Conservation (phyloP, 2,797 vertebrate genomes). For the Danionella dracula region DNA sequence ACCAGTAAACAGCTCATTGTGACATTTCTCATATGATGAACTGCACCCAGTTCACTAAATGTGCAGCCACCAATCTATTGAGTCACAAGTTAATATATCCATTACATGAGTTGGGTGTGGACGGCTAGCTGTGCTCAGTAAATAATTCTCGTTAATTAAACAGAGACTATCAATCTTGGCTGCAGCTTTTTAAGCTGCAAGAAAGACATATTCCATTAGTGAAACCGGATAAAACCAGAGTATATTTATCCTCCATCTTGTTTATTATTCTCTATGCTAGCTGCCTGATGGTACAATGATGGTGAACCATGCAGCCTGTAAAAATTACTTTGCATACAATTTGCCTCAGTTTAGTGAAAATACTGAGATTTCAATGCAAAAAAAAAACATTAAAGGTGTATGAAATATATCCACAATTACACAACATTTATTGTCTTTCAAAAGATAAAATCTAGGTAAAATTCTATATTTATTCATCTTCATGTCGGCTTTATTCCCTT, state of each 20-base stretch:
- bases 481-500: no score
- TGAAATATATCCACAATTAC: no score
- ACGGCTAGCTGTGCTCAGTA: conserved; percentile 64
- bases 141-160: conserved; percentile 76
- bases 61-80: conserved; percentile 62
- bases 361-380: no score
- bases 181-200: conserved; percentile 56
- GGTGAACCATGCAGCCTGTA: conserved; percentile 44
- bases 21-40: conserved; percentile 48
- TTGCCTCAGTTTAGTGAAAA: conserved; percentile 21
- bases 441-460: no score
- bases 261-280: conserved; percentile 61
- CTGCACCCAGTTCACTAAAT: conserved; percentile 62
- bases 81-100: conserved; percentile 71
- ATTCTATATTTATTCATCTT: no score
- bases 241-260: conserved; percentile 59
- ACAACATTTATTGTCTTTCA: no score
- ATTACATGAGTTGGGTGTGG: conserved; percentile 71
- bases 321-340: conserved; percentile 35
- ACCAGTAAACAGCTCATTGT: conserved; percentile 44
- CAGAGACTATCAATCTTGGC: conserved; percentile 67
- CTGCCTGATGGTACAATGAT: conserved; percentile 52
- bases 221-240: conserved; percentile 61
- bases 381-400: no score
- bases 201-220: conserved; percentile 64